phyloP scores from a whole-genome alignment of 2,888 invertebrate genomes.

The Sesia apiformis region DNA sequence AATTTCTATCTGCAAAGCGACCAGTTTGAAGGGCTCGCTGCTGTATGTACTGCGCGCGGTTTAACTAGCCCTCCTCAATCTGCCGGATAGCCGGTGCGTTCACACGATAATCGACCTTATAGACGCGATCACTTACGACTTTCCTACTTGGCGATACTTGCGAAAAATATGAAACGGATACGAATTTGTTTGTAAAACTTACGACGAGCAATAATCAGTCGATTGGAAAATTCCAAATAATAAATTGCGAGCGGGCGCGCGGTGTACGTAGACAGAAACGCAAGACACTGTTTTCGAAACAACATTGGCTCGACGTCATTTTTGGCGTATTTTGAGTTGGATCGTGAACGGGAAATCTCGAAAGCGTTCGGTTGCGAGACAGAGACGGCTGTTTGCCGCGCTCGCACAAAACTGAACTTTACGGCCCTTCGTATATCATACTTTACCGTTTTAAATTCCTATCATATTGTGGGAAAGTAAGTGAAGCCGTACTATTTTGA shows the following conservation, averaged over 20 bases:
- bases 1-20: constrained; percentile 54
- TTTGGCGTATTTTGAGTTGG: constrained; percentile 75
- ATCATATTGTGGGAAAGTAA: constrained; percentile 38
- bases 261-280: constrained; percentile 57
- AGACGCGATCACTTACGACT: constrained; percentile 48
- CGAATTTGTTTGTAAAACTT: constrained; percentile 69
- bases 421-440: constrained; percentile 33
- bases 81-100: constrained; percentile 32
- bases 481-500: constrained; percentile 68
- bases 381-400: constrained; percentile 33
- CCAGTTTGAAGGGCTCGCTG: constrained; percentile 22
- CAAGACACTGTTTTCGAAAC: constrained; percentile 73
- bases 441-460: constrained; percentile 43
- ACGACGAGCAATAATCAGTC: constrained; percentile 63
- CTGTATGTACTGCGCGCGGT: constrained; percentile 5
- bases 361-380: constrained; percentile 65
- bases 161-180: constrained; percentile 67
- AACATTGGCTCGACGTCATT: constrained; percentile 66
- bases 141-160: constrained; percentile 65
- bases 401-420: constrained; percentile 51
- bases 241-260: constrained; percentile 55
- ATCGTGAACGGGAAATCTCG: constrained; percentile 71
- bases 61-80: constrained; percentile 27
- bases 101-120: constrained; percentile 45
- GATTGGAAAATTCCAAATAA: constrained; percentile 79